Conservation (phyloP, 2,888 invertebrate species). For the Synanthedon myopaeformis region DNA sequence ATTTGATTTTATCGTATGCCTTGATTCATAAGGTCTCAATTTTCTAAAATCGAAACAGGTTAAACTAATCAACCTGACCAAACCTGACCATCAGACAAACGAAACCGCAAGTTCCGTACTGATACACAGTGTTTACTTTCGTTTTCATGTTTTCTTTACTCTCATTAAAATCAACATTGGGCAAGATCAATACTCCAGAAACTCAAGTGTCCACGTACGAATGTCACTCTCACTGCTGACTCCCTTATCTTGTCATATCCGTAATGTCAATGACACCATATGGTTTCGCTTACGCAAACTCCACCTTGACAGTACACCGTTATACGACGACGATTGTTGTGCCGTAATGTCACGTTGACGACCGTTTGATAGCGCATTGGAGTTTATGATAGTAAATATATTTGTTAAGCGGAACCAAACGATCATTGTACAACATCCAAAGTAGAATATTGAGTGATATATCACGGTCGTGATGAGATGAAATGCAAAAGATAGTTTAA, state of each 20-base stretch:
- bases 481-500: conserved; percentile 54
- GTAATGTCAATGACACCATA: conserved; percentile 62
- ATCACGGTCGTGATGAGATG: conserved; percentile 39
- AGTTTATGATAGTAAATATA: too few species aligned
- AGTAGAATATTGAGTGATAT: conserved; percentile 4
- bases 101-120: not conserved
- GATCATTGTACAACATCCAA: conserved; percentile 14
- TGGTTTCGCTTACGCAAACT: conserved; percentile 54
- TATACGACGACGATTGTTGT: conserved; percentile 32
- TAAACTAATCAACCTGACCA: too few species aligned
- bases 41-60: too few species aligned
- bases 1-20: too few species aligned
- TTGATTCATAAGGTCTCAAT: too few species aligned
- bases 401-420: not conserved
- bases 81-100: too few species aligned
- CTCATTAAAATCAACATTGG: conserved; percentile 1
- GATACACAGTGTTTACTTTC: not conserved
- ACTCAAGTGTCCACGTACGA: not conserved
- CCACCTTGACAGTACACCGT: conserved; percentile 57
- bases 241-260: conserved; percentile 40
- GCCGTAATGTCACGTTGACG: conserved; percentile 29
- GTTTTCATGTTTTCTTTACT: not conserved
- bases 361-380: not conserved
- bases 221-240: conserved; percentile 21
- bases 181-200: conserved; percentile 4